Base-by-base conservation (phyloP, 2,888 invertebrate species). In the Mythimna pallens region DNA sequence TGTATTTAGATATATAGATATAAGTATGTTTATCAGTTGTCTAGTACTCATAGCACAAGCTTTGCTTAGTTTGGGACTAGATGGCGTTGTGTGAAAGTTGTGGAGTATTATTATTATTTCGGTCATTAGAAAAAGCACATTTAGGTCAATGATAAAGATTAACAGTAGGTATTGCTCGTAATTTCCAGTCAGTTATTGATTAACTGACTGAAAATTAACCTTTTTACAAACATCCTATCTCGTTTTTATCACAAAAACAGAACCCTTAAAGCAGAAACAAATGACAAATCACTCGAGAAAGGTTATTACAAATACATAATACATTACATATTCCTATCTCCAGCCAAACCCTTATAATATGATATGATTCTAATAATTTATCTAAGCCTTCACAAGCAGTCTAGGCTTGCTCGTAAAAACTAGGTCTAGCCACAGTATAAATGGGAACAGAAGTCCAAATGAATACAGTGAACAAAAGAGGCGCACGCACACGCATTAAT, bases 281-380 rank as follows among this genome's bases (percentile, higher is more conserved):
- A 47, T 25, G 47, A 25, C 58, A 55, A 59, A 80, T 67, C 61
- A 67, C 3, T 1, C n/a, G 4, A 8, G n/a, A 17, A 65, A 76
- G 25, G 34, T 69, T 77, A 68, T 71, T 52, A 71, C 55, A 54
- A 68, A 72, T 65, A 63, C 34, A 54, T 77, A 65, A 64, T 34
- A 34, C 54, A 67, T 68, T 36, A 63, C 52, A 25, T 70, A 64
- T 66, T 59, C 61, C 25, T 36, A 70, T 75, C 57, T 36, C 17
- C 5, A 25, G 10, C 61, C 47, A 22, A 63, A 76, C 80, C 78
- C 70, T 74, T 70, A 68, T 80, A 81, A 82, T 77, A 80, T 68
- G 72, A 82, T 77, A 81, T 68, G 72, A 78, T 83, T 81, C 72
- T 76, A 76, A 85, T 80, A 83, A 80, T 77, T 83, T 80, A 86